Evolutionary conservation across 2,888 invertebrate species (phyloP), one percentile per base, ranked within the genome.

Genomic region (Cephus pygmeus): DNA sequence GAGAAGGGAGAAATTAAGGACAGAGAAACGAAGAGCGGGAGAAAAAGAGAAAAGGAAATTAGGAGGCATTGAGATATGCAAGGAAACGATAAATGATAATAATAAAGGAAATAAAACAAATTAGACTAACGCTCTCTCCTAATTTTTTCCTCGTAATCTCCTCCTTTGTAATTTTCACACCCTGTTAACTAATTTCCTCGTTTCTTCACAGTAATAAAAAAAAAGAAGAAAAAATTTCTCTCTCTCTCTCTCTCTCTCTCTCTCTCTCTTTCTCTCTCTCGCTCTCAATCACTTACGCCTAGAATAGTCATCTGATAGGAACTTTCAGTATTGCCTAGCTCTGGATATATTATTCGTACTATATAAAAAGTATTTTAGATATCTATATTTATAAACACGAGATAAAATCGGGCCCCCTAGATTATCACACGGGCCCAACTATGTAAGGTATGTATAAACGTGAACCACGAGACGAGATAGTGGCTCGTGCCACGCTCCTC

Each of bases 311-410:
- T 90, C 88, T 90, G 88, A 91, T 91, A 91, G 91, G 91, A 91
- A 91, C 91, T 91, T 91, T 91, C 90, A 91, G 88, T 91, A 91
- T 91, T 90, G 90, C 90, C 90, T 91, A 91, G 86, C 88, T 89
- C 90, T 91, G 90, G 88, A 91, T 91, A 91, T 91, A 90, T 90
- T 89, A 91, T 87, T 88, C 86, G 83, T 85, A 82, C 78, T 81
- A 83, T 84, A 81, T 82, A 80, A 82, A 82, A 69, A 73, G 75
- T 80, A 82, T 82, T 83, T 80, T 83, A 82, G 85, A 80, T 85
- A 83, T 69, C 69, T 84, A 87, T 83, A 83, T 84, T 77, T 79
- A 82, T 81, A 79, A 12, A 34, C 69, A 83, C 80, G 82, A 81
- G 81, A 82, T 81, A 81, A 79, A 83, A 83, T 77, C 82, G 88